Percentiles rank a stretch among this genome's conserved stretches.
Conservation (phyloP, 2,113 vertebrate species). For the Etheostoma cragini region DNA sequence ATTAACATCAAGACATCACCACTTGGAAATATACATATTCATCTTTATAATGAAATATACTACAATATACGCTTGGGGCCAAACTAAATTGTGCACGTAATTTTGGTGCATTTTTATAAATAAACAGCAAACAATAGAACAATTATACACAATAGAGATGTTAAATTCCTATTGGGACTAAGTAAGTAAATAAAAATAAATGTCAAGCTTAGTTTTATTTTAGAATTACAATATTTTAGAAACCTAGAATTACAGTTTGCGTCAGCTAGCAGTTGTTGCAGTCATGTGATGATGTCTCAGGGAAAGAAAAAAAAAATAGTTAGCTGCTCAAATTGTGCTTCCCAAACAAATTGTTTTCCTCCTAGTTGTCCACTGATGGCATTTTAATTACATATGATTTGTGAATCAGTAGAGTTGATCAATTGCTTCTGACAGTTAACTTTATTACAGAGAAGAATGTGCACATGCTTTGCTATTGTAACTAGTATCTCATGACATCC, state of each 20-base stretch:
- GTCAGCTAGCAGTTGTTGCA: slow-evolving; percentile 26
- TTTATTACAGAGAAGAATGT: slow-evolving; percentile 23
- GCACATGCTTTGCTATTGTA: slow-evolving; percentile 26
- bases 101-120: not conserved
- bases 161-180: not conserved
- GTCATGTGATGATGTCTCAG: slow-evolving; percentile 51
- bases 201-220: not conserved
- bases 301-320: not conserved
- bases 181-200: too few species aligned
- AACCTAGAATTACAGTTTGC: not conserved
- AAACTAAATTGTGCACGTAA: not conserved
- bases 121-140: not conserved
- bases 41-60: not conserved
- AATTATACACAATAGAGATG: not conserved
- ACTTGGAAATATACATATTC: not conserved
- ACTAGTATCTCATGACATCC: slow-evolving; percentile 39
- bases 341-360: not conserved
- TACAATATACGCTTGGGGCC: not conserved
- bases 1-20: not conserved
- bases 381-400: not conserved
- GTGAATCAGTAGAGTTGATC: not conserved
- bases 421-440: slow-evolving; percentile 14
- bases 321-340: not conserved
- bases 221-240: too few species aligned
- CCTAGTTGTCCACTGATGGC: not conserved